phyloP scores from a whole-genome alignment of 2,888 invertebrate species.

The Drosophila picticornis region DNA sequence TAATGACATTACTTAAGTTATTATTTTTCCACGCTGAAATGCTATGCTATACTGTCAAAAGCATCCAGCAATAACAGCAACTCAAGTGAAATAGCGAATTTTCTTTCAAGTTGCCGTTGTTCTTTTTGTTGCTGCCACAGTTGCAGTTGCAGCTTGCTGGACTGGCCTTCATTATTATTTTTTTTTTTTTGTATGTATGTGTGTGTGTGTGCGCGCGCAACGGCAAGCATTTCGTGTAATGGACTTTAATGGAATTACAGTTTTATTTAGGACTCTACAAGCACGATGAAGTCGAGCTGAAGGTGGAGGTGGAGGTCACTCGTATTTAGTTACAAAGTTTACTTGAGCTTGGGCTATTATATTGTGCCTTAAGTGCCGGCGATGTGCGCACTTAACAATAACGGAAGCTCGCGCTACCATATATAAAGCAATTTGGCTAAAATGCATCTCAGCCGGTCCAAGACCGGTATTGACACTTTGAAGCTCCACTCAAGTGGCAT shows the following conservation, averaged over 20 bases:
- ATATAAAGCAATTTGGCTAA: constrained; percentile 75
- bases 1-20: constrained; percentile 81
- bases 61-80: constrained; percentile 37
- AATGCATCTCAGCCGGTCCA: constrained; percentile 66
- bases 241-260: constrained; percentile 81
- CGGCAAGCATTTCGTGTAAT: constrained; percentile 74
- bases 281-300: not conserved
- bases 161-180: constrained; percentile 5
- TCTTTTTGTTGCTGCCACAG: constrained; percentile 30
- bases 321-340: constrained; percentile 80
- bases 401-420: constrained; percentile 63
- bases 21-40: constrained; percentile 75
- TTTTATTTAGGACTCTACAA: constrained; percentile 61
- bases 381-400: constrained; percentile 77
- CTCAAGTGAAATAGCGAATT: constrained; percentile 54
- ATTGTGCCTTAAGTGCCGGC: constrained; percentile 74
- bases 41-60: constrained; percentile 65
- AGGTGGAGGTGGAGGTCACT: constrained; percentile 23
- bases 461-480: constrained; percentile 74
- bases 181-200: constrained; percentile 19
- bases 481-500: constrained; percentile 76
- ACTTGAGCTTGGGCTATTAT: constrained; percentile 76
- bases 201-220: constrained; percentile 27
- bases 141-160: constrained; percentile 50
- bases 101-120: constrained; percentile 50